These are phyloP conservation scores for Cotesia congregata DNA, from an alignment of 2,888 invertebrate genomes.

Conservation along the genomic window DNA sequence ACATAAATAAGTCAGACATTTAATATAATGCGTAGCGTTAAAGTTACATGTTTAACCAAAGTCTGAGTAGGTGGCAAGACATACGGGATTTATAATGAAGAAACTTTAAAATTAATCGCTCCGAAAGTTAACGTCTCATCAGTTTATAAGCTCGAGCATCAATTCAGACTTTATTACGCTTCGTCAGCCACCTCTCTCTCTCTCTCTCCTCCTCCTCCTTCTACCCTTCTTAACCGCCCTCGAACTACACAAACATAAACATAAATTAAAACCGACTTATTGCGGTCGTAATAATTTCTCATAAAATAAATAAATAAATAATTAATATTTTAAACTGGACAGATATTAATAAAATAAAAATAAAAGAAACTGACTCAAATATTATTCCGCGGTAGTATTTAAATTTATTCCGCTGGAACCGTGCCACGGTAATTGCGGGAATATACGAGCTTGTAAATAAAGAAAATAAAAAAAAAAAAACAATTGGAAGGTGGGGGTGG, in stretches of 20 bases:
- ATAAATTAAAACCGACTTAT: not conserved
- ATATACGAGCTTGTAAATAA: constrained; percentile 1
- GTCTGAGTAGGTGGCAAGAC: not conserved
- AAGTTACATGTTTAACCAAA: not conserved
- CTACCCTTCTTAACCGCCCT: not conserved
- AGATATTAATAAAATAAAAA: not conserved
- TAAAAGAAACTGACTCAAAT: not conserved
- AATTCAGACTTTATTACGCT: not conserved
- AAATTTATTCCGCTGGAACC: not conserved
- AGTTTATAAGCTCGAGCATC: not conserved
- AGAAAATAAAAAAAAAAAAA: not conserved
- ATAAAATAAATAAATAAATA: not conserved
- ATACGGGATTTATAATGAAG: constrained; percentile 1
- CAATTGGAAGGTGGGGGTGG: not conserved
- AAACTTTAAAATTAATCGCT: not conserved
- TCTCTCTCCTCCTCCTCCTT: not conserved
- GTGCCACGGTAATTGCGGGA: not conserved
- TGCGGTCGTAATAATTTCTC: not conserved
- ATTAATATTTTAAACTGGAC: not conserved
- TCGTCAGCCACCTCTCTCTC: not conserved
- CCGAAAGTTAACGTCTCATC: not conserved
- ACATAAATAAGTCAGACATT: not conserved
- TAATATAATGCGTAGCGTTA: not conserved
- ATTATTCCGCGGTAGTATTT: not conserved
- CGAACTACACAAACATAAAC: not conserved